Conservation (phyloP, 2,113 vertebrate species). For the Brevimyrus niger region DNA sequence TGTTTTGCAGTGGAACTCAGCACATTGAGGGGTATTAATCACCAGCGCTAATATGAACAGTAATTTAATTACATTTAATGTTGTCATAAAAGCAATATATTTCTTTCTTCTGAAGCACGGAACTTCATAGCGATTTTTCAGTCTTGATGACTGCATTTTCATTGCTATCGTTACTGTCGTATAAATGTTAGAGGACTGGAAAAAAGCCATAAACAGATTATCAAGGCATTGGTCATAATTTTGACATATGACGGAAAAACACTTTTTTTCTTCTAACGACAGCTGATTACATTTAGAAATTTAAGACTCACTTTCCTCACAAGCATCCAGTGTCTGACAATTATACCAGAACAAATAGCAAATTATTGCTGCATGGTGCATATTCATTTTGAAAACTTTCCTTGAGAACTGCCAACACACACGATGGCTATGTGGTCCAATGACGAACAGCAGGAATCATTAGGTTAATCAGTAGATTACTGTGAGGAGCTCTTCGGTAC, state of each 20-base stretch:
- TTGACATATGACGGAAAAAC: neutral
- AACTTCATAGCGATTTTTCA: neutral
- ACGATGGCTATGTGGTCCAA: neutral
- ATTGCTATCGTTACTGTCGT: neutral
- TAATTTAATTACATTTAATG: neutral
- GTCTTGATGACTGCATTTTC: neutral
- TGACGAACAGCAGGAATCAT: neutral
- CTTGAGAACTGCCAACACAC: neutral
- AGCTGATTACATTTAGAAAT: neutral
- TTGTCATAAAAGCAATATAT: neutral
- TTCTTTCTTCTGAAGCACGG: neutral
- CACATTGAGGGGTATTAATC: slow-evolving; percentile 17
- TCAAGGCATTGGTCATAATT: neutral
- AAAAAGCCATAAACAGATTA: neutral
- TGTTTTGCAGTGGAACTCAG: slow-evolving; percentile 21
- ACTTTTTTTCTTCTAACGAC: neutral
- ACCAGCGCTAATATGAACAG: neutral
- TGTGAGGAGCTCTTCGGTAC: neutral
- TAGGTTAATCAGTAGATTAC: neutral
- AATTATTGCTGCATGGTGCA: neutral
- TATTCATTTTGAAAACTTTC: neutral
- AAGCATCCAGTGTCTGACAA: neutral
- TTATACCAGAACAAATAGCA: neutral
- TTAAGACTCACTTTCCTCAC: neutral
- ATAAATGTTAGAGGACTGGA: neutral